A percentile compares a stretch with the other conserved stretches of the same genome.
phyloP scores from a whole-genome alignment of 2,113 vertebrate species.

The Physeter macrocephalus region DNA sequence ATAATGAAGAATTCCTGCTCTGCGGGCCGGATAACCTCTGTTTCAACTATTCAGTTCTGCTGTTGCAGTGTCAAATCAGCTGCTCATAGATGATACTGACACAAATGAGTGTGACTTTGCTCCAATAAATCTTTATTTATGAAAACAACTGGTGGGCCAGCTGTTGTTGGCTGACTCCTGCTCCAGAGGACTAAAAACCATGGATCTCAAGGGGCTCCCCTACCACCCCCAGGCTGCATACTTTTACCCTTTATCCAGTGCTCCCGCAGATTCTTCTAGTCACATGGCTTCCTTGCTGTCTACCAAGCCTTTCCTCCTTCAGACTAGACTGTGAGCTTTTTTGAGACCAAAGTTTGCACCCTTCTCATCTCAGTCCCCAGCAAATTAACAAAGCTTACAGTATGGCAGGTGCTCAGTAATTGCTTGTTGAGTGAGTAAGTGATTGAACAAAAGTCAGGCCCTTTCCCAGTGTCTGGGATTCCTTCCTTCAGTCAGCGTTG shows the following conservation, averaged over 20 bases:
- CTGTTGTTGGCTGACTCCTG: background rate
- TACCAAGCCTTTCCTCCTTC: background rate
- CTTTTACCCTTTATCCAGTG: background rate
- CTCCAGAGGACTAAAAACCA: background rate
- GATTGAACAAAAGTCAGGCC: background rate
- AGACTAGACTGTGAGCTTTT: background rate
- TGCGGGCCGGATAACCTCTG: rapidly evolving
- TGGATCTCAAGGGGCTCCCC: background rate
- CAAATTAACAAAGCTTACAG: background rate
- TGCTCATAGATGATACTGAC: background rate
- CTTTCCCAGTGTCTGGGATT: background rate
- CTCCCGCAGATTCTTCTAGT: background rate
- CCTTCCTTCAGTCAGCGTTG: background rate
- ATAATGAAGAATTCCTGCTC: background rate
- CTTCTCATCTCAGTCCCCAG: background rate
- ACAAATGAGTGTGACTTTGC: background rate
- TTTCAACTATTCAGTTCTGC: background rate
- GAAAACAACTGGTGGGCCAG: background rate
- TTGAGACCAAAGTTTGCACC: background rate
- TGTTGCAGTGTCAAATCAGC: background rate
- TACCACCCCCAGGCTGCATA: rapidly evolving
- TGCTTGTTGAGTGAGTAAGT: background rate
- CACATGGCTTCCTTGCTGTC: background rate
- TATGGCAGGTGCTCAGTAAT: background rate
- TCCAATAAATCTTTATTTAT: background rate